Evolutionary conservation across 2,888 invertebrate genomes (phyloP), one percentile per base, ranked within the genome.

Genomic region (Leptodirus hochenwartii): DNA sequence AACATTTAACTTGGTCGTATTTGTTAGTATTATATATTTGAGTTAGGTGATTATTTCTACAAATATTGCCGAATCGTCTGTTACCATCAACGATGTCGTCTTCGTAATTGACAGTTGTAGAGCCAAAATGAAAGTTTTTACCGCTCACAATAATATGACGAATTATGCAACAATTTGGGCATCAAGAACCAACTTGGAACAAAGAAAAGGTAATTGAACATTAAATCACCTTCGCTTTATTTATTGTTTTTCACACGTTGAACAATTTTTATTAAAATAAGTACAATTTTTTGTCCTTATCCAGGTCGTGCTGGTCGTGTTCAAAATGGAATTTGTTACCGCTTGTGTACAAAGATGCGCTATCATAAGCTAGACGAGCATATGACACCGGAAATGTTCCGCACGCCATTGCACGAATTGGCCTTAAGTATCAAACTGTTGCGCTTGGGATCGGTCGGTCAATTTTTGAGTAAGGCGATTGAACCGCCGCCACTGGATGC

Each of bases 141-240:
- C 95, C 0, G 88, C 93, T 0, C 93, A 95, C 54, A 98, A 96
- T 55, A 96, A 98, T 54, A 85, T 98, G 79, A 95, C 95, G 0
- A 91, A 91, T 46, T 96, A 95, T 50, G 93, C 93, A 1, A 95
- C 95, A 0, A 91, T 84, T 2, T 88, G 87, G 87, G 93, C 93
- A 0, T 88, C 90, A 36, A 73, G 70, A 51, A 90, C 93, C 1
- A 96, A 95, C 57, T 56, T 96, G 35, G 88, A 91, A 52, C 98
- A 98, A 58, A 64, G 93, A 4, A 78, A 82, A 50, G 98, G n/a
- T n/a, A n/a, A n/a, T n/a, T n/a, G n/a, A n/a, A n/a, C n/a, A n/a
- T n/a, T n/a, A n/a, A n/a, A n/a, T n/a, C n/a, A n/a, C n/a, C n/a
- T n/a, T n/a, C n/a, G n/a, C n/a, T n/a, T n/a, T n/a, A n/a, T n/a